phyloP scores from a whole-genome alignment of 2,797 vertebrate genomes.

The Sebastes flavidus region DNA sequence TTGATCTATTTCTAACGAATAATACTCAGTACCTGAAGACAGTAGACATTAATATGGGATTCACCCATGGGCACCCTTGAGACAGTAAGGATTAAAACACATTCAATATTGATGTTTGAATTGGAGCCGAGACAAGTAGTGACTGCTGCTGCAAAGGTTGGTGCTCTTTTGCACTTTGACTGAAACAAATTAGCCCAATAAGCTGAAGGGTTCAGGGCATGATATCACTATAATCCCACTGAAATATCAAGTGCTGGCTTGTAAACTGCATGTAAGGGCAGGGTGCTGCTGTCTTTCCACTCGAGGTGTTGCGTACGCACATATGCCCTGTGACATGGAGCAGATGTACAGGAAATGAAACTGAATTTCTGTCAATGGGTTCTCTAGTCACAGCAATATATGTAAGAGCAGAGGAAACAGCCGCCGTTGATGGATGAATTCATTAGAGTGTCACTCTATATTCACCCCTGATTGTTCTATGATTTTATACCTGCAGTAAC shows the following conservation, averaged over 20 bases:
- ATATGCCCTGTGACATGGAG: background rate
- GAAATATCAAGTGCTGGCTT: constrained; percentile 31
- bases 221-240: constrained; percentile 29
- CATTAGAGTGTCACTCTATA: constrained; percentile 8
- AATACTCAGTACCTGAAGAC: background rate
- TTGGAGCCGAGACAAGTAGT: constrained; percentile 6
- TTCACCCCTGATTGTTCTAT: background rate
- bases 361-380: background rate
- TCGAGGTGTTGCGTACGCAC: background rate
- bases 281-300: background rate
- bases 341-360: constrained; percentile 9
- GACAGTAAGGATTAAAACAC: constrained; percentile 29
- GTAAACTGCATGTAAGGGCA: background rate
- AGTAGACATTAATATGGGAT: constrained; percentile 34
- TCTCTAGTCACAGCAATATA: background rate
- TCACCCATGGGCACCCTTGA: constrained; percentile 1
- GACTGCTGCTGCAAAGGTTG: constrained; percentile 11
- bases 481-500: background rate
- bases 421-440: constrained; percentile 2
- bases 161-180: constrained; percentile 23
- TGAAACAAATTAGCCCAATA: constrained; percentile 25
- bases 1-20: constrained; percentile 34
- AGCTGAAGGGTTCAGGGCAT: constrained; percentile 13
- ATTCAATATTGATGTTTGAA: constrained; percentile 52
- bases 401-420: constrained; percentile 9